Percentiles rank a stretch among this genome's conserved stretches.
phyloP scores from a whole-genome alignment of 2,888 invertebrate species.

The Drosophila kuntzei region DNA sequence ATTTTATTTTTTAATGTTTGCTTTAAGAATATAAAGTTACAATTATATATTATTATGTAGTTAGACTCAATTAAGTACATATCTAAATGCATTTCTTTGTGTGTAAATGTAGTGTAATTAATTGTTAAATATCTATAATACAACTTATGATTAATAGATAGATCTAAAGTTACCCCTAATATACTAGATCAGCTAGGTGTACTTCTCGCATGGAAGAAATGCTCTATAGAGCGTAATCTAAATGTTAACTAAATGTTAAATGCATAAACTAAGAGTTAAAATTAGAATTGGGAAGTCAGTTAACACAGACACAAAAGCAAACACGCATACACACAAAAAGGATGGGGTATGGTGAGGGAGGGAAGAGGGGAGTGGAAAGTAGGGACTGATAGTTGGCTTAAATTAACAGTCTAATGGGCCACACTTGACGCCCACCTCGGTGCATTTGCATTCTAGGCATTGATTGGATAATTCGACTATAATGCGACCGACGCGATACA shows the following conservation, averaged over 20 bases:
- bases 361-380: not conserved
- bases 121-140: constrained; percentile 58
- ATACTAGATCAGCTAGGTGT: constrained; percentile 16
- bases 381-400: constrained; percentile 39
- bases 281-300: constrained; percentile 10
- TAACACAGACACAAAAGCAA: constrained; percentile 10
- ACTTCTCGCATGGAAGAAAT: not conserved
- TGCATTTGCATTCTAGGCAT: constrained; percentile 94
- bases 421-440: constrained; percentile 94
- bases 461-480: constrained; percentile 93
- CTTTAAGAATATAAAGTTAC: not conserved
- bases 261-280: constrained; percentile 17
- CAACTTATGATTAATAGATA: constrained; percentile 53
- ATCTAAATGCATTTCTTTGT: constrained; percentile 42
- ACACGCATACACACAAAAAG: not conserved
- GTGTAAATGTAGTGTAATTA: constrained; percentile 4
- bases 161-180: constrained; percentile 4
- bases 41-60: not conserved
- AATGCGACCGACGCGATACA: constrained; percentile 93
- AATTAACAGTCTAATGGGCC: constrained; percentile 88
- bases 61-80: constrained; percentile 14
- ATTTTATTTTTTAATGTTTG: not conserved
- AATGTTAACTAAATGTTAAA: constrained; percentile 22
- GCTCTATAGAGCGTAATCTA: not conserved
- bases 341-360: not conserved